Evolutionary conservation across 1,140 invertebrate genomes (phyloP), one percentile per base, ranked within the genome.

Genomic region (Danaus plexippus): DNA sequence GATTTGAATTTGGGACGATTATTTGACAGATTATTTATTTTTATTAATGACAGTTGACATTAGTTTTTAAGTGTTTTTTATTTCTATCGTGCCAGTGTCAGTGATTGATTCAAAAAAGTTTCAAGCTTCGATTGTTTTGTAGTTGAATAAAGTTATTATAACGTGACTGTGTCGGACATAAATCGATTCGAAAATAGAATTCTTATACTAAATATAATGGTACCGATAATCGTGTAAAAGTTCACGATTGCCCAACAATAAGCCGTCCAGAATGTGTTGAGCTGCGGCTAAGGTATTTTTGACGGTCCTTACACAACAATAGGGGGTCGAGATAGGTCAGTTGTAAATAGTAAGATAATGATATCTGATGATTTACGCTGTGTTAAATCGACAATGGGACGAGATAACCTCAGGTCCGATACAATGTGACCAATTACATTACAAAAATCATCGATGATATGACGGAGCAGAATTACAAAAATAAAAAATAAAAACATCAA

Each of bases 201-300:
- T 85, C 83, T 86, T 80, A 85, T 86, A 86, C 80, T 72, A 80
- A 84, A 73, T 64, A 76, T 86, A 85, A 86, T 85, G 73, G 77
- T 72, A 82, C 80, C 57, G 80, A 84, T 86, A 81, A 83, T 86
- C 81, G 77, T 83, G 80, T 86, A 86, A 85, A 85, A 85, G 83
- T 87, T 85, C 81, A 87, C 78, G 78, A 84, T 84, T 84, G 74
- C 76, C 72, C 73, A 85, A 83, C 81, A 77, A 86, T 82, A 71
- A 53, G 11, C 40, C 43, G 67, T 47, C 83, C 79, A 77, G 56
- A 41, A 4, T 54, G 59, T 47, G 7, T 43, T 58, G 81, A 67
- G 45, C 75, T 71, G 63, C 50, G 58, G 67, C 66, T 73, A 75
- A 79, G 73, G 69, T 71, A 65, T 72, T 74, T 71, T 47, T 47